phyloP scores from a whole-genome alignment of 2,113 vertebrate species.

The Gymnorhina tibicen region DNA sequence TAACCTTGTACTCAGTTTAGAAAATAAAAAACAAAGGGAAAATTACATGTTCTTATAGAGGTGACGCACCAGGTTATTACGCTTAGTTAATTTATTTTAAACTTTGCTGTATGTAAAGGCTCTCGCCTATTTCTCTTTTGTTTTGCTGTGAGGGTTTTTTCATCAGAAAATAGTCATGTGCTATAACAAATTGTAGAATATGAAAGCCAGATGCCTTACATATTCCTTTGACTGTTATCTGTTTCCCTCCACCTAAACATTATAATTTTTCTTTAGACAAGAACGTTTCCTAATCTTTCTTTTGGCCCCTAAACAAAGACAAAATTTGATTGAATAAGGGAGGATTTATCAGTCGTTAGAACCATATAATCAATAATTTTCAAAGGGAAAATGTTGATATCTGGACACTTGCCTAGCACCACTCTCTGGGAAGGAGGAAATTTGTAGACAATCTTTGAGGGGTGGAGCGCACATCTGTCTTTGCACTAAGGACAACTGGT shows the following conservation, averaged over 20 bases:
- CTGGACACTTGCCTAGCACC: background rate
- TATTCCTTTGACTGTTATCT: background rate
- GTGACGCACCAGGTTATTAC: background rate
- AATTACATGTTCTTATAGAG: background rate
- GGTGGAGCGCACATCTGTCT: background rate
- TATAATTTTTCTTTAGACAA: background rate
- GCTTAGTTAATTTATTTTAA: background rate
- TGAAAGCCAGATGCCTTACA: slow-evolving; percentile 8
- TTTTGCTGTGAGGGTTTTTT: background rate
- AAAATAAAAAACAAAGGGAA: background rate
- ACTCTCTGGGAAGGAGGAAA: background rate
- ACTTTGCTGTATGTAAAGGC: background rate
- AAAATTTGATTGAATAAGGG: background rate
- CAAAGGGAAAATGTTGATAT: background rate
- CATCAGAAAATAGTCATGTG: background rate
- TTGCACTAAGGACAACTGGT: background rate
- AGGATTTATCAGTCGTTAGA: background rate
- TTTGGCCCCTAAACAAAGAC: slow-evolving; percentile 5
- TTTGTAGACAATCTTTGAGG: background rate
- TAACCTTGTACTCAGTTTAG: background rate
- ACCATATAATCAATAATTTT: background rate
- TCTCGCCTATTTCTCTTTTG: background rate
- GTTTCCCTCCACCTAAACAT: background rate
- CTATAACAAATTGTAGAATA: background rate
- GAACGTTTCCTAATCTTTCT: background rate